Base-by-base conservation (phyloP, 1,140 invertebrate genomes). In the Propsilocerus akamusi region DNA sequence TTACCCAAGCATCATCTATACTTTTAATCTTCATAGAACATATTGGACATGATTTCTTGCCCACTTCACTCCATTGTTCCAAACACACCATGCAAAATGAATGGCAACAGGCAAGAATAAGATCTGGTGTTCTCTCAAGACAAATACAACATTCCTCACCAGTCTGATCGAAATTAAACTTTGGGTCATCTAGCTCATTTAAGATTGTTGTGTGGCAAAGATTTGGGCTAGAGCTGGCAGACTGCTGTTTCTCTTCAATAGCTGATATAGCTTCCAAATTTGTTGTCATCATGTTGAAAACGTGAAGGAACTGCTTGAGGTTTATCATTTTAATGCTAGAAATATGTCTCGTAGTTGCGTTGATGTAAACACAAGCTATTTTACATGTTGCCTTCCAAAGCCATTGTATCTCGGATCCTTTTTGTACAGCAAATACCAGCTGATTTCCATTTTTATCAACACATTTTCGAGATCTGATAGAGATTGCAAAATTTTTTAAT, bases 321-420 rank as follows among this genome's bases (percentile, higher is more conserved):
- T 70, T 74, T 6, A 83, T 57, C 7, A 78, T 53, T 49, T 77
- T 65, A 48, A 68, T 71, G 8, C 69, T 72, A 52, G 74, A 72
- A 20, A 78, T 66, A 52, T 69, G 59, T 46, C 68, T 63, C 10
- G 65, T 65, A 22, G 57, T 50, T 5, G 69, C 64, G 58, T 76
- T 66, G 20, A 73, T 68, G 69, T 79, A 80, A 12, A 76, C 66
- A 63, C 78, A 82, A 48, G 72, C 73, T 53, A 83, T 76, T 57
- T 72, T 69, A 2, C 81, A 72, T 3, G 75, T 80, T 3, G 71
- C 74, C 60, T 80, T 81, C 81, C 81, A 83, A 22, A 81, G 65
- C 3, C 81, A 56, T 11, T 72, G 72, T 7, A 68, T 63, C 62
- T 81, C 79, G 14, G 75, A 74, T 4, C 76, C 78, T 54, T 71